phyloP scores from a whole-genome alignment of 2,113 vertebrate genomes.

The Symphodus melops region DNA sequence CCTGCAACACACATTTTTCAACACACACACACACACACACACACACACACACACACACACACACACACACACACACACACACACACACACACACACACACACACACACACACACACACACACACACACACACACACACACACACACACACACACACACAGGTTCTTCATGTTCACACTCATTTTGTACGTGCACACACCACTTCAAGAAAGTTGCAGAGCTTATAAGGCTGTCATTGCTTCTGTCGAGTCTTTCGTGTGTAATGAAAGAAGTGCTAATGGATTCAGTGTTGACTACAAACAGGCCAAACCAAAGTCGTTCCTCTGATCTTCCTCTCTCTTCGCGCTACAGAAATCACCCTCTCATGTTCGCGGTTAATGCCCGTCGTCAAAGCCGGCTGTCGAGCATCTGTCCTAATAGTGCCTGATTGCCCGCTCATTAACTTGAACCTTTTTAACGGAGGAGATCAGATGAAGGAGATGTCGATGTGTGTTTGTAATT shows the following conservation, averaged over 20 bases:
- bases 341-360: conserved; percentile 37
- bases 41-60: no score
- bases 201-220: conserved; percentile 71
- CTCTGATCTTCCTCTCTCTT: conserved; percentile 66
- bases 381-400: conserved; percentile 33
- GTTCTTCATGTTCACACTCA: conserved; percentile 33
- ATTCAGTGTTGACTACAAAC: conserved; percentile 67
- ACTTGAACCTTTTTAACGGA: conserved; percentile 37
- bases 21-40: conserved; percentile 19
- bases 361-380: conserved; percentile 42
- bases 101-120: no score
- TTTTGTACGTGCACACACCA: conserved; percentile 52
- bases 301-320: conserved; percentile 63
- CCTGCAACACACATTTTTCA: conserved; percentile 14
- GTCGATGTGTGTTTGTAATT: neutral
- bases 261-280: conserved; percentile 77
- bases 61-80: no score
- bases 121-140: no score
- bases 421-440: conserved; percentile 48
- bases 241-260: conserved; percentile 57
- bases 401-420: conserved; percentile 58
- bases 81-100: no score
- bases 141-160: conserved; percentile 24
- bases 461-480: conserved; percentile 49
- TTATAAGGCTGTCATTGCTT: conserved; percentile 57